A percentile compares a stretch with the other conserved stretches of the same genome.
Evolutionary conservation across 2,797 vertebrate species (phyloP).

Genomic region (Sternotherus odoratus): DNA sequence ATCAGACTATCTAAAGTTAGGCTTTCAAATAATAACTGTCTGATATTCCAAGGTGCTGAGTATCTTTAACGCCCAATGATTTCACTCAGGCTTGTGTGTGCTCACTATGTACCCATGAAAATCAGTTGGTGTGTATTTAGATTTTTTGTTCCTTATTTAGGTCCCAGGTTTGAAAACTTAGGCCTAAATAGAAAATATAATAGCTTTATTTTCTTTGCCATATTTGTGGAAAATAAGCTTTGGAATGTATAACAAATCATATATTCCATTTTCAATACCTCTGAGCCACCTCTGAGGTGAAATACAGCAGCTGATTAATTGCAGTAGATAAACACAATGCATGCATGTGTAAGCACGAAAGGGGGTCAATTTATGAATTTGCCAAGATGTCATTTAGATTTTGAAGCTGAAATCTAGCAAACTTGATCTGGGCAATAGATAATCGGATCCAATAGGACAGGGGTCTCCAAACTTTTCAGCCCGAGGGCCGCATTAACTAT

Average conservation of each 20-base stretch:
- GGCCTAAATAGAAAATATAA: not conserved
- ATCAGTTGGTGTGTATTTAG: not conserved
- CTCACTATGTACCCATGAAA: not conserved
- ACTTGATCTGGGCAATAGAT: not conserved
- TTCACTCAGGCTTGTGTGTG: not conserved
- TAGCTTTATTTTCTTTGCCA: too few species aligned
- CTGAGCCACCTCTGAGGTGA: fast-evolving
- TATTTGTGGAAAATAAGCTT: not conserved
- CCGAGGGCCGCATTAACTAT: too few species aligned
- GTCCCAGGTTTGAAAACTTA: not conserved
- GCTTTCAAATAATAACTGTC: not conserved
- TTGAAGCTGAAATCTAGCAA: not conserved
- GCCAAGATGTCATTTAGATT: not conserved
- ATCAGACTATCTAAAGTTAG: not conserved
- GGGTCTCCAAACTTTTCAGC: too few species aligned
- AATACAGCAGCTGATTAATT: not conserved
- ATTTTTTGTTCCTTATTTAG: not conserved
- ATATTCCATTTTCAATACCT: not conserved
- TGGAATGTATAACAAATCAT: not conserved
- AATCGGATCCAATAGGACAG: not conserved
- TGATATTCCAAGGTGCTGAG: not conserved
- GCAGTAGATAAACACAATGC: not conserved
- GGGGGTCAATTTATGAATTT: not conserved
- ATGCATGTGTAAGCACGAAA: not conserved
- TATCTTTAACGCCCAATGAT: not conserved